Base-by-base conservation (phyloP, 2,888 invertebrate species). In the Epistrophe grossulariae region DNA sequence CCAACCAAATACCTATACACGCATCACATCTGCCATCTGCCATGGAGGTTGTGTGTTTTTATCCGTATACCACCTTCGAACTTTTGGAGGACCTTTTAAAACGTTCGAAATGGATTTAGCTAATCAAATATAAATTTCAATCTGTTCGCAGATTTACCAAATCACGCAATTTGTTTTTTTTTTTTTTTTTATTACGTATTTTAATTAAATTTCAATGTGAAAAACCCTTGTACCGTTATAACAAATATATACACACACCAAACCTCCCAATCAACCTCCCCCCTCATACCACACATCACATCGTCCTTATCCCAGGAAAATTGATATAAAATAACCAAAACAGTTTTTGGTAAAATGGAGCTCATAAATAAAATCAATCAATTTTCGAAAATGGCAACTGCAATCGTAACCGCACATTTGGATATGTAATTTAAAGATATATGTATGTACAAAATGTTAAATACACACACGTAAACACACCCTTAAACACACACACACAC, bases 321-420 rank as follows among this genome's bases (percentile, higher is more conserved):
- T 85, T 78, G 78, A 74, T 71, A 82, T 82, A 64, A 78, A 85
- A 82, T 82, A 77, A 73, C 72, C 72, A 60, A 81, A 66, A 73
- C 60, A 50, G 55, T 55, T 59, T 73, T 28, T 52, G 38, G 55
- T 59, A 68, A 68, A 43, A 55, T 19, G 19, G 19, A 64, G 31
- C 85, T 82, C 77, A 85, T 85, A 85, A 85, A 85, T 85, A 79
- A 85, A 85, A 85, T 85, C 85, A 82, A 85, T 85, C 85, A 85
- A 82, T 82, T 85, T 73, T 70, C 60, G 60, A 78, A 78, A 78
- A 81, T 79, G 59, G 74, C 64, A 79, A 82, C 73, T 85, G 85
- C 85, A 85, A 85, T 78, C 52, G 77, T 38, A 78, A 85, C 84
- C 78, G 57, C 81, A 81, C 60, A 77, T 70, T 70, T 68, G 48